A percentile compares a stretch with the other conserved stretches of the same genome.
phyloP scores from a whole-genome alignment of 2,113 vertebrate genomes.

The Eidolon helvum region DNA sequence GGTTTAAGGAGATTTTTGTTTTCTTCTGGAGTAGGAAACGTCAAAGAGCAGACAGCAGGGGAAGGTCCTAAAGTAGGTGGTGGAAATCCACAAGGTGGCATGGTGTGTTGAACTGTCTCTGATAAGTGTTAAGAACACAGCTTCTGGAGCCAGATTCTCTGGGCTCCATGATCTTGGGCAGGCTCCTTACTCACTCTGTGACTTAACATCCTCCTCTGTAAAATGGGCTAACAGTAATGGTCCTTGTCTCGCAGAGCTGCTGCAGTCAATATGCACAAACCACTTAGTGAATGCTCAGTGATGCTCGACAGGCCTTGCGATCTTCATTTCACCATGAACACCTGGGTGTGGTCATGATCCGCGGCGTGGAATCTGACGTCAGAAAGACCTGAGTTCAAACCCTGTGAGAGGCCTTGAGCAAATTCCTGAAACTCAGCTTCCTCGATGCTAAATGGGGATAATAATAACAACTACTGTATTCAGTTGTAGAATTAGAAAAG shows the following conservation, averaged over 20 bases:
- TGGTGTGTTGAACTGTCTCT: not conserved
- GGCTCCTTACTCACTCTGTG: not conserved
- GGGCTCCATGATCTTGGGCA: not conserved
- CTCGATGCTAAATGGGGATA: not conserved
- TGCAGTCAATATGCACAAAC: not conserved
- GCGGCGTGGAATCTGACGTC: not conserved
- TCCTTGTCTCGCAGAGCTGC: not conserved
- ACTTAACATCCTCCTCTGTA: not conserved
- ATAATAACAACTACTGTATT: not conserved
- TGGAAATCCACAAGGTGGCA: not conserved
- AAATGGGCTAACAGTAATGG: not conserved
- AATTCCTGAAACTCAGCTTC: not conserved
- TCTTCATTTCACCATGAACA: accelerated
- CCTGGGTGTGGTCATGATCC: not conserved
- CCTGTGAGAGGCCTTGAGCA: not conserved
- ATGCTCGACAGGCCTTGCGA: accelerated
- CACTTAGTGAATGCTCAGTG: not conserved
- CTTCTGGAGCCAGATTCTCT: not conserved
- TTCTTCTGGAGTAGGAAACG: not conserved
- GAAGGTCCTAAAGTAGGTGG: not conserved
- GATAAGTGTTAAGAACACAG: not conserved
- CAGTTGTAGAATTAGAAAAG: not conserved
- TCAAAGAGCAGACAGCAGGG: not conserved
- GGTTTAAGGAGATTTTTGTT: not conserved
- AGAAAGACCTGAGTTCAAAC: not conserved